These are phyloP conservation scores for Drosophila rhopaloa DNA, from an alignment of 1,140 invertebrate genomes.

Conservation along the genomic window DNA sequence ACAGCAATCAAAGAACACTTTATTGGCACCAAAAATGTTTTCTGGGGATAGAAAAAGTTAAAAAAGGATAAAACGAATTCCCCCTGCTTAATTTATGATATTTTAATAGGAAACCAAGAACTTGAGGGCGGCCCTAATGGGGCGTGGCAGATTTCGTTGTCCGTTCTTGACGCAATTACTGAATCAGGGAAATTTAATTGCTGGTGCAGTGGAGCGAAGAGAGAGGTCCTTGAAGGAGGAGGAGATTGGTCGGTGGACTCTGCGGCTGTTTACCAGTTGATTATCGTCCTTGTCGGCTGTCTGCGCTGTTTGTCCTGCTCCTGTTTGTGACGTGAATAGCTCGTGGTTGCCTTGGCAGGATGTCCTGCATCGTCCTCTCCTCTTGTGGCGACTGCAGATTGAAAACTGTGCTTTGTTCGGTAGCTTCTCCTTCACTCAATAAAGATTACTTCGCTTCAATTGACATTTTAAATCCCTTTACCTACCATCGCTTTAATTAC, in stretches of 20 bases:
- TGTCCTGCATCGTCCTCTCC: constrained; percentile 7
- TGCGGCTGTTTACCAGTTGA: constrained; percentile 35
- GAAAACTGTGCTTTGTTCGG: not conserved
- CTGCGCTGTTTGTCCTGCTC: constrained; percentile 11
- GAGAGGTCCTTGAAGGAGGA: constrained; percentile 4
- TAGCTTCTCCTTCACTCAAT: not conserved
- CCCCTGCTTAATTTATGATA: constrained; percentile 34
- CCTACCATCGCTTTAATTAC: no score
- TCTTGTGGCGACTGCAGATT: not conserved
- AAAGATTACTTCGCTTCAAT: no score
- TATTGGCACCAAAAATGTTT: constrained; percentile 23
- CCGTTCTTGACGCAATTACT: constrained; percentile 36
- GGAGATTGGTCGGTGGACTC: not conserved
- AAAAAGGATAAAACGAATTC: constrained; percentile 2
- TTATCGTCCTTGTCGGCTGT: constrained; percentile 25
- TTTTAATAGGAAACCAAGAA: constrained; percentile 34
- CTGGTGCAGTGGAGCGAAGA: constrained; percentile 6
- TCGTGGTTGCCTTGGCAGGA: constrained; percentile 13
- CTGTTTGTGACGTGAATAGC: constrained; percentile 31
- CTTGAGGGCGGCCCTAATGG: constrained; percentile 20
- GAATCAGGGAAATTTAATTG: constrained; percentile 36
- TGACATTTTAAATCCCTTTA: no score
- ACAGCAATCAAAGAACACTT: constrained; percentile 32
- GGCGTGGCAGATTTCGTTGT: constrained; percentile 28
- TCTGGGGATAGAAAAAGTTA: not conserved